Conservation (phyloP, 2,888 invertebrate species). For the Trichopoda pennipes region DNA sequence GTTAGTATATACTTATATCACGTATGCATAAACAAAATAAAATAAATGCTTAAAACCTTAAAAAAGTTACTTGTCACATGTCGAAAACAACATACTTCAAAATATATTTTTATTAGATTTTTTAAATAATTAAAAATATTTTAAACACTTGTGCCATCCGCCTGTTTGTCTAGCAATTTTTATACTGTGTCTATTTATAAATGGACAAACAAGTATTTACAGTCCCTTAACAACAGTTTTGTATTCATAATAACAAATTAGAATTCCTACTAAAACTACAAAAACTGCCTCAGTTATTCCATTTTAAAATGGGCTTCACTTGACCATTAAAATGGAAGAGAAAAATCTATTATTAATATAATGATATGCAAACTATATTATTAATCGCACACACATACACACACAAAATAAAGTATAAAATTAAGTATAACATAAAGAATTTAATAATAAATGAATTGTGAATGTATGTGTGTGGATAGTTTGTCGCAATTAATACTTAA, state of each 20-base stretch:
- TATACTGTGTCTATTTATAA: neutral
- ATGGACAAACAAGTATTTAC: conserved; percentile 14
- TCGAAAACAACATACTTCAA: neutral
- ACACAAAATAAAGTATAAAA: neutral
- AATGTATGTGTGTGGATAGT: neutral
- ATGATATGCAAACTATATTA: conserved; percentile 53
- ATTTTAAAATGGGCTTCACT: conserved; percentile 59
- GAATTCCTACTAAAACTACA: neutral
- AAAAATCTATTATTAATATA: conserved; percentile 3
- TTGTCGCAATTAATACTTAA: conserved; percentile 13
- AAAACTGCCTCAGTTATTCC: conserved; percentile 56
- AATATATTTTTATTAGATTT: neutral
- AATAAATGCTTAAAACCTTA: no score
- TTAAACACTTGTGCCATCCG: conserved; percentile 13
- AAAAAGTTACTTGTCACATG: neutral
- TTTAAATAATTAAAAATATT: conserved; percentile 1
- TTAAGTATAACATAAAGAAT: neutral
- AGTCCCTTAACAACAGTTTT: conserved; percentile 17
- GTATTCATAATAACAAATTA: neutral
- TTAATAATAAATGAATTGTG: conserved; percentile 13
- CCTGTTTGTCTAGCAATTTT: conserved; percentile 21
- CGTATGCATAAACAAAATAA: no score
- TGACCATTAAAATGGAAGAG: conserved; percentile 53
- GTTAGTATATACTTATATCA: no score
- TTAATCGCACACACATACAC: neutral